phyloP scores from a whole-genome alignment of 2,888 invertebrate genomes.

The Oscheius sp. region DNA sequence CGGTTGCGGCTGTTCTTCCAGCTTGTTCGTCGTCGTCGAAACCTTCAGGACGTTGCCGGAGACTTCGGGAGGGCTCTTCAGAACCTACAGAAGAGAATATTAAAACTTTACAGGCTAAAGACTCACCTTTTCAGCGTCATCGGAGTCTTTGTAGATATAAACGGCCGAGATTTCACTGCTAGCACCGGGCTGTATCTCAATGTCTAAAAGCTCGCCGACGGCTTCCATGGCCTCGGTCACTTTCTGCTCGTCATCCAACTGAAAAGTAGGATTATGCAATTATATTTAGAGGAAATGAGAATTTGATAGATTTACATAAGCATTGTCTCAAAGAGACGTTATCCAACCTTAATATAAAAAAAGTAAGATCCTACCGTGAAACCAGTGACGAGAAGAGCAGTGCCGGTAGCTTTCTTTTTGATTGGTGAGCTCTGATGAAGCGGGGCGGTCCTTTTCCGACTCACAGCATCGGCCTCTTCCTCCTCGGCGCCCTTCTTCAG shows the following conservation, averaged over 20 bases:
- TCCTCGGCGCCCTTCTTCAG: not conserved
- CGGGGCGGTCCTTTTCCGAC: conserved; percentile 14
- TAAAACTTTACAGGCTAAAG: too few relatives aligned
- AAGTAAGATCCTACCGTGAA: conserved; percentile 3
- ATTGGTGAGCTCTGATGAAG: not conserved
- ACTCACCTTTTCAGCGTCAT: conserved; percentile 24
- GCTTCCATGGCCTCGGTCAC: conserved; percentile 26
- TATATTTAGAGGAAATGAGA: not conserved
- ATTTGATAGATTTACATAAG: too few relatives aligned
- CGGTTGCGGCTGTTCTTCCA: not conserved
- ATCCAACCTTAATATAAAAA: too few relatives aligned
- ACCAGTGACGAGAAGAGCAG: conserved; percentile 18
- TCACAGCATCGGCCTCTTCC: not conserved
- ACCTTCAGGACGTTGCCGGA: conserved; percentile 4
- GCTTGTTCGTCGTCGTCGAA: not conserved
- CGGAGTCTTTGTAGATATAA: conserved; percentile 8
- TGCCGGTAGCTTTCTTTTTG: conserved; percentile 16
- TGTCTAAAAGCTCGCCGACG: conserved; percentile 19
- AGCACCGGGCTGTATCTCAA: conserved; percentile 1
- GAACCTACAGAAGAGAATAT: conserved; percentile 1
- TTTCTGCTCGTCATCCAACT: conserved; percentile 13
- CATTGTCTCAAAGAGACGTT: too few relatives aligned
- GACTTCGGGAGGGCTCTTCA: conserved; percentile 6
- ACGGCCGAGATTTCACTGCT: not conserved
- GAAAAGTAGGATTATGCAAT: not conserved